Evolutionary conservation across 2,797 vertebrate genomes (phyloP).

Genomic region (Cyclopterus lumpus): DNA sequence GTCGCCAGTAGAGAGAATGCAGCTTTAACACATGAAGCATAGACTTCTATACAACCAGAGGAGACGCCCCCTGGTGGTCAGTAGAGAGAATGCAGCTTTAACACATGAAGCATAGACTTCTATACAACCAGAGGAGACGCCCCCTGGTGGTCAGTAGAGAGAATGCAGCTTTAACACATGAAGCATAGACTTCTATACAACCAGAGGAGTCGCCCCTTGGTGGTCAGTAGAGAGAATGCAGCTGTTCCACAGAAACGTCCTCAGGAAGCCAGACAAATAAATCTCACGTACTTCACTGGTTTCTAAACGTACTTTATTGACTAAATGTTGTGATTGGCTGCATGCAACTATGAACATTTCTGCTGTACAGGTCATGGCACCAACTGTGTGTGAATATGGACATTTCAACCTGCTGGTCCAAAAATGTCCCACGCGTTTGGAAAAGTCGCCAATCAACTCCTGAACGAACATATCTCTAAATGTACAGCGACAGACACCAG

Average conservation of each 20-base stretch:
- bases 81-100: background rate
- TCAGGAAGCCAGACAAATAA: slow-evolving; percentile 5
- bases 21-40: no score
- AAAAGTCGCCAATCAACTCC: no score
- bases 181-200: no score
- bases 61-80: no score
- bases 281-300: background rate
- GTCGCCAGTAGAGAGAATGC: background rate
- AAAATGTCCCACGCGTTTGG: background rate
- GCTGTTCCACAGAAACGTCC: background rate
- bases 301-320: slow-evolving; percentile 69
- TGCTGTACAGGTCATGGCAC: slow-evolving; percentile 46
- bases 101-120: no score
- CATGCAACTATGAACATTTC: slow-evolving; percentile 66
- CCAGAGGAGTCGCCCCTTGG: no score
- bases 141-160: background rate
- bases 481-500: slow-evolving; percentile 31
- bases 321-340: slow-evolving; percentile 47
- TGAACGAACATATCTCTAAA: slow-evolving; percentile 25
- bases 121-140: no score
- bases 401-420: slow-evolving; percentile 24
- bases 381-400: slow-evolving; percentile 48
- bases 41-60: no score
- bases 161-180: background rate
- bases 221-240: background rate